Evolutionary conservation across 2,797 vertebrate genomes (phyloP).

Genomic region (Enteromius mattozi): DNA sequence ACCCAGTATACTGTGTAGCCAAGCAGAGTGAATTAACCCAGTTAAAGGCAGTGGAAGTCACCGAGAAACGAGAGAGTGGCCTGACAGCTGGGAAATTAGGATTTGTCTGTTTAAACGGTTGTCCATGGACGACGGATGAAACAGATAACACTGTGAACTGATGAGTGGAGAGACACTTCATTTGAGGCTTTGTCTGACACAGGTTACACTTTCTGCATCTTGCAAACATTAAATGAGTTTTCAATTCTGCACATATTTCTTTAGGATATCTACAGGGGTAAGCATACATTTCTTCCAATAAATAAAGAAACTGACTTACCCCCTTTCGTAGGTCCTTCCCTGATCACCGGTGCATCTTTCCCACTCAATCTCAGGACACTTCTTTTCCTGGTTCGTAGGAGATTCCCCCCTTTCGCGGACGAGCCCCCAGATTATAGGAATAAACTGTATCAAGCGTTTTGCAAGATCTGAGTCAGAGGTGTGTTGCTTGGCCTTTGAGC

Average conservation of each 20-base stretch:
- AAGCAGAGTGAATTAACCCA: slow-evolving; percentile 53
- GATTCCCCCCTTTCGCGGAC: no score
- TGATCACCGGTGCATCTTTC: no score
- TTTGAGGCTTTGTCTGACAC: background rate
- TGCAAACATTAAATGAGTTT: background rate
- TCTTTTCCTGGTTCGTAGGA: no score
- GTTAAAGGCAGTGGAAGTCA: slow-evolving; percentile 36
- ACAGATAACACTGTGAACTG: background rate
- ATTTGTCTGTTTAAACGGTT: slow-evolving; percentile 38
- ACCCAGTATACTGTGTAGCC: slow-evolving; percentile 29
- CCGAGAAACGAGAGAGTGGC: slow-evolving; percentile 30
- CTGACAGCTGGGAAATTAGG: slow-evolving; percentile 43
- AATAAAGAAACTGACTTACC: no score
- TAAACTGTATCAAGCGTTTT: no score
- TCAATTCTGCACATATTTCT: background rate
- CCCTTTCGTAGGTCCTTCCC: no score
- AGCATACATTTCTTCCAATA: no score
- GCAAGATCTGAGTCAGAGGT: no score
- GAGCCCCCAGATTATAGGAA: no score
- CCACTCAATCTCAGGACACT: no score
- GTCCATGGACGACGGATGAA: slow-evolving; percentile 10
- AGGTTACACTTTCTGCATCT: background rate
- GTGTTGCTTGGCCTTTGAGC: no score
- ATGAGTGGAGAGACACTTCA: slow-evolving; percentile 17
- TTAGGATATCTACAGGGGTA: background rate